These are phyloP conservation scores for Drosophila hamatofila DNA, from an alignment of 2,888 invertebrate genomes.

Conservation along the genomic window DNA sequence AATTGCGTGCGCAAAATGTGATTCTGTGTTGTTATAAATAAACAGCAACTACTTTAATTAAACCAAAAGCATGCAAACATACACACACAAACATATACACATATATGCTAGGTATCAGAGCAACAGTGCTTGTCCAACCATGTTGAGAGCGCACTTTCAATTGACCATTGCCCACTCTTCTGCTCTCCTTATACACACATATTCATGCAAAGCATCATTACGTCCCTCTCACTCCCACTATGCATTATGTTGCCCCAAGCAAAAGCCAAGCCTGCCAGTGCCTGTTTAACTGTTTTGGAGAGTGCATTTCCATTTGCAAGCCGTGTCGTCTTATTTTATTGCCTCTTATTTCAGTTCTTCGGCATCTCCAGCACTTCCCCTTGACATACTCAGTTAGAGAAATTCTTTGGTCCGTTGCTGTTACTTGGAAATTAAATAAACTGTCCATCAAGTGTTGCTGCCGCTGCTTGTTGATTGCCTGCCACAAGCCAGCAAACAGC, in stretches of 20 bases:
- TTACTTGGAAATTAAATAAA: slow-evolving; percentile 69
- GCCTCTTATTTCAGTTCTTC: neutral
- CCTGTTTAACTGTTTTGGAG: slow-evolving; percentile 15
- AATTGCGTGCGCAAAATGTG: slow-evolving; percentile 52
- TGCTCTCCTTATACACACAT: neutral
- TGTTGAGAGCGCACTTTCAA: neutral
- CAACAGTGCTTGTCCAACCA: neutral
- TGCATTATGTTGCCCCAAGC: neutral
- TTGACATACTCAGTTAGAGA: slow-evolving; percentile 10
- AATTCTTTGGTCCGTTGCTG: slow-evolving; percentile 29
- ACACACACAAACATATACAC: neutral
- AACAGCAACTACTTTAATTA: slow-evolving; percentile 19
- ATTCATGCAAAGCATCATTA: neutral
- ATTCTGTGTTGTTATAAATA: slow-evolving; percentile 26
- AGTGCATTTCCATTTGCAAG: slow-evolving; percentile 15
- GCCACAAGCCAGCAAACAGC: slow-evolving; percentile 15
- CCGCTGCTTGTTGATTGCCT: slow-evolving; percentile 19
- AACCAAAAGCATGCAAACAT: neutral
- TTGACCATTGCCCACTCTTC: neutral
- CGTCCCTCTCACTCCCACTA: neutral
- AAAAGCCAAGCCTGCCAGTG: neutral
- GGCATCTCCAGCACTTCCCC: neutral
- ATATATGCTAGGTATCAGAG: neutral
- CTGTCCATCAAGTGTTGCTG: slow-evolving; percentile 57
- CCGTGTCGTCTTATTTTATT: neutral